A percentile compares a stretch with the other conserved stretches of the same genome.
Conservation (phyloP, 2,797 vertebrate species). For the Hippopotamyrus pictus region DNA sequence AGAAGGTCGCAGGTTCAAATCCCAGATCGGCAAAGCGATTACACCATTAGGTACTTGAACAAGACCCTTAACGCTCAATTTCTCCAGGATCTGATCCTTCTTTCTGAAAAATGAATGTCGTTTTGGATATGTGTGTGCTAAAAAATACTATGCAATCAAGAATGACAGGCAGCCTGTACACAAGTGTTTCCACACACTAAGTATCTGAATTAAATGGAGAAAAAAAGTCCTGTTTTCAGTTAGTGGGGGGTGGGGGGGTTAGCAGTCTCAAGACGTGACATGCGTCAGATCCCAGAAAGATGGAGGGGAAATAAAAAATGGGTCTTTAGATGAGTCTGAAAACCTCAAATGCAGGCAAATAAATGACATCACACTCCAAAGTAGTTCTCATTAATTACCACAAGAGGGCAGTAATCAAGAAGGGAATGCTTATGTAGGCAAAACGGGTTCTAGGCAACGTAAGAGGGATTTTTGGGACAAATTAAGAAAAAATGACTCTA, state of each 20-base stretch:
- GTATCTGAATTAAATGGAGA: neutral
- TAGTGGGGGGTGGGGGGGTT: neutral
- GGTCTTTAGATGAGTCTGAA: neutral
- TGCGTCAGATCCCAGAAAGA: neutral
- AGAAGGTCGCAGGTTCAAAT: neutral
- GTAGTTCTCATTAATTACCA: slow-evolving; percentile 2
- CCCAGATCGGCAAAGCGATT: neutral
- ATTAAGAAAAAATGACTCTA: neutral
- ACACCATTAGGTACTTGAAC: neutral
- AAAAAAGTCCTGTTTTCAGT: neutral
- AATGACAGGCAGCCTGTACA: neutral
- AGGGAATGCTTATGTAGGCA: neutral
- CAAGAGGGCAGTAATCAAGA: slow-evolving; percentile 4
- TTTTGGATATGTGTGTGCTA: neutral
- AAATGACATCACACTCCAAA: neutral
- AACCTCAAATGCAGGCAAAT: neutral
- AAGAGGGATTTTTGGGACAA: neutral
- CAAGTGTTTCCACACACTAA: neutral
- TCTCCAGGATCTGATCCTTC: neutral
- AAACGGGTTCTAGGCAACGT: neutral
- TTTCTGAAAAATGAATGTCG: neutral
- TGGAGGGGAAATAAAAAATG: neutral
- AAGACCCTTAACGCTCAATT: neutral
- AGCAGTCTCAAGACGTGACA: neutral
- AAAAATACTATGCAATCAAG: neutral